Evolutionary conservation across 2,113 vertebrate species (phyloP), one percentile per base, ranked within the genome.

Genomic region (Clupea harengus): DNA sequence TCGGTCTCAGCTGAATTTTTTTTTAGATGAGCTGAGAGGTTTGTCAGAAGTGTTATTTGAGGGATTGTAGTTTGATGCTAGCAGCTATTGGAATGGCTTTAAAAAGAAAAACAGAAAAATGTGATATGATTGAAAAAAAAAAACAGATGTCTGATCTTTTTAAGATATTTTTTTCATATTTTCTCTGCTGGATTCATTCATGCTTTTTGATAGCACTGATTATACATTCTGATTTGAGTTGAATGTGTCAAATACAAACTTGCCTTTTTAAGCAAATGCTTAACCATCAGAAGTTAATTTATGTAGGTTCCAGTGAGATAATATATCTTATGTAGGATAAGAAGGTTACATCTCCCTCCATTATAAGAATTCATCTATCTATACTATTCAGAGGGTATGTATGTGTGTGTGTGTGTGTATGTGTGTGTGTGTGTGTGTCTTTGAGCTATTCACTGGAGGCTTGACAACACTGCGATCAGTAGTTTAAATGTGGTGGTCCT

Each of bases 201-300:
- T 64, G 60, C 60, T 64, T 32, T 75, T 75, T 32, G 67, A 11
- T 78, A 78, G 72, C 72, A 78, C 15, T 13, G 28, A 78, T 39
- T 78, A 2, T 49, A 39, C 72, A 78, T 78, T 78, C 72, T 78
- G 28, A 78, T 39, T 39, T 78, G 13, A 78, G 72, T 78, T 78
- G 72, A 78, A 78, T 78, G 72, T 39, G 39, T 78, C 72, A 78
- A 78, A 78, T 78, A 78, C 72, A 78, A 39, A 78, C 72, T 78
- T 78, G 72, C 72, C 72, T 78, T 78, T 78, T 78, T 78, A 78
- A 78, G 28, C 28, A 78, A 10, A 39, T 39, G 72, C 72, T 78
- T 32, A 39, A 78, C 72, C 25, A 39, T 78, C 72, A 78, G 72
- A 78, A 78, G 25, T 32, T 78, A 78, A 78, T 78, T 78, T 78